Base-by-base conservation (phyloP, 2,797 vertebrate species). In the Hyperoplus immaculatus region DNA sequence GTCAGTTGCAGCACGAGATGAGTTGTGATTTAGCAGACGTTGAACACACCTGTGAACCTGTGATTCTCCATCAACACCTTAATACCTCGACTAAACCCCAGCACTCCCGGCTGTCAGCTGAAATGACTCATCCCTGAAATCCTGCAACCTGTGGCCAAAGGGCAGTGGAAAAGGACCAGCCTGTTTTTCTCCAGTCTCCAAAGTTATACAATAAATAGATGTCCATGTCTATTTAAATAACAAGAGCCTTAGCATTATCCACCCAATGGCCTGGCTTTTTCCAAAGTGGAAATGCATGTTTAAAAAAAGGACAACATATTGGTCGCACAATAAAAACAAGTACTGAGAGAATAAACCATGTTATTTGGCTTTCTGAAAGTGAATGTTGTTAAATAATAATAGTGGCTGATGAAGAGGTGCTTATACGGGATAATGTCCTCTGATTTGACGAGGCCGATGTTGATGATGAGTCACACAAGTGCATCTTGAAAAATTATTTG, bases 201-300 rank as follows among this genome's bases (percentile, higher is more conserved):
- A 6, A 36, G 53, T 66, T 77, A 64, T 67, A 61, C 59, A 61
- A 4, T 21, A 65, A 68, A 80, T 16, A 71, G 41, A 38, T 64
- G 42, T 67, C 29, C 12, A 64, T 56, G 51, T 51, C n/a, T 18
- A n/a, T 45, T 71, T 56, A 49, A 58, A 65, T 45, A 50, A 21
- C 5, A 12, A 64, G 29, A 75, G 71, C 21, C 14, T 51, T 54
- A 41, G 15, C 7, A 8, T 53, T 36, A 63, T 49, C 47, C 12
- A 69, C 3, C 29, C 29, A 65, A 41, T 43, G 39, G 1, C 18
- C 39, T 1, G 12, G 58, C 29, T 49, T 47, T 42, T 51, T 43
- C 29, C 29, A 41, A 72, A 61, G 38, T 53, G 58, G 41, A 39
- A n/a, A 41, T 42, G 38, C 41, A 58, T 8, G 29, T 67, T 49